Evolutionary conservation across 2,113 vertebrate genomes (phyloP), one percentile per base, ranked within the genome.

Genomic region (Calyptomena viridis): DNA sequence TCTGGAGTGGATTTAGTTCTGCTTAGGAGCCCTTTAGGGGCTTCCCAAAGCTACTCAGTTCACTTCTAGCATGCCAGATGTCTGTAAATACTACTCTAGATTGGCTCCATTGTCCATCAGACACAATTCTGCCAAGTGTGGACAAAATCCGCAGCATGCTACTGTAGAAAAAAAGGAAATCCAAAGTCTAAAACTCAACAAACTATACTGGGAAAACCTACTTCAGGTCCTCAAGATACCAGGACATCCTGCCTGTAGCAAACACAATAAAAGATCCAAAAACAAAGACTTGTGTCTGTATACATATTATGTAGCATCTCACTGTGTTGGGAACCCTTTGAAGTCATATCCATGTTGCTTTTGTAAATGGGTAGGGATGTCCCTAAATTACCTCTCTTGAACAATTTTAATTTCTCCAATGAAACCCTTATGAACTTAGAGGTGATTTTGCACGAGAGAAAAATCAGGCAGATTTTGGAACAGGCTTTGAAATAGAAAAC

Each of bases 71-170:
- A 40, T 0, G 0, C 17, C 66, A 50, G 44, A 55, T 78, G 47
- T 63, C 23, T 24, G 52, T 39, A 13, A 40, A 1, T 31, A 10
- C 16, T 53, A 22, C 55, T 71, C 42, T 5, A 55, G 59, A 46
- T 11, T 31, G 50, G n/a, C 42, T 83, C 46, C 23, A 6, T 2
- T 68, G 59, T 80, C 63, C 53, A 2, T 16, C 55, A 83, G 46
- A 82, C 16, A 31, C 0, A 0, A 35, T n/a, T 42, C 5, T 68
- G 40, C 22, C 47, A 87, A 89, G 64, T 1, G 14, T 0, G 2
- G 37, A 73, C 35, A 79, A 84, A 89, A 74, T 37, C 68, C 63
- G 47, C 20, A 91, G 66, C 44, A 31, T 19, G 27, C 11, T 39
- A n/a, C 33, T 68, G 31, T 27, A 80, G 63, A 69, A 69, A 68